Base-by-base conservation (phyloP, 2,797 vertebrate species). In the Gephyroberyx darwinii region DNA sequence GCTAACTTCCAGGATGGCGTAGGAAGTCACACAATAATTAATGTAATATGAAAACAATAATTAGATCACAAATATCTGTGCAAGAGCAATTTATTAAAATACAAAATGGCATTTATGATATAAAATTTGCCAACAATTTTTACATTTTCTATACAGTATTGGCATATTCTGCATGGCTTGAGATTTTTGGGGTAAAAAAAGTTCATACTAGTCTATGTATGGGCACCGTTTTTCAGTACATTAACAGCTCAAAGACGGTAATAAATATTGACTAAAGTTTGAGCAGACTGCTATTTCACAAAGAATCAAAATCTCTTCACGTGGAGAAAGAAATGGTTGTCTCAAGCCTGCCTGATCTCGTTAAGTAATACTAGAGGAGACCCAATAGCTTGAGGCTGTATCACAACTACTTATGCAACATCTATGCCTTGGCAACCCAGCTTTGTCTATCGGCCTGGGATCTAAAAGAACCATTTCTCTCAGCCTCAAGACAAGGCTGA, bases 181-280 rank as follows among this genome's bases (percentile, higher is more conserved):
- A 31, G 35, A 51, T 60, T 53, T 66, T 63, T 65, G 19, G 31
- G 50, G 16, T 64, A 75, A 31, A 75, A 83, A 83, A 69, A 45
- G 56, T 17, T 30, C 30, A 60, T 30, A 26, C 22, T 43, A 26
- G 31, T 37, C 14, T 66, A 71, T 64, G 48, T 51, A 62, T n/a
- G 80, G 12, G 26, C 51, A 53, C 19, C 12, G 3, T 52, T 52
- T 52, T 12, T 10, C 19, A 13, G 51, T 3, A 53, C 9, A 53
- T 22, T 30, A 51, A 51, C 48, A n/a, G 51, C 69, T 83, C 43
- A 71, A 58, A 72, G 31, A 75, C 56, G 61, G 47, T 71, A 66
- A 80, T 62, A 81, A 65, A 69, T 41, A 71, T 8, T 30, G 51
- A 53, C 48, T 19, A 20, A 12, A 16, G 14, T 14, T 54, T 67